These are phyloP conservation scores for Dasyprocta punctata DNA, from an alignment of 2,113 vertebrate genomes.

Conservation along the genomic window DNA sequence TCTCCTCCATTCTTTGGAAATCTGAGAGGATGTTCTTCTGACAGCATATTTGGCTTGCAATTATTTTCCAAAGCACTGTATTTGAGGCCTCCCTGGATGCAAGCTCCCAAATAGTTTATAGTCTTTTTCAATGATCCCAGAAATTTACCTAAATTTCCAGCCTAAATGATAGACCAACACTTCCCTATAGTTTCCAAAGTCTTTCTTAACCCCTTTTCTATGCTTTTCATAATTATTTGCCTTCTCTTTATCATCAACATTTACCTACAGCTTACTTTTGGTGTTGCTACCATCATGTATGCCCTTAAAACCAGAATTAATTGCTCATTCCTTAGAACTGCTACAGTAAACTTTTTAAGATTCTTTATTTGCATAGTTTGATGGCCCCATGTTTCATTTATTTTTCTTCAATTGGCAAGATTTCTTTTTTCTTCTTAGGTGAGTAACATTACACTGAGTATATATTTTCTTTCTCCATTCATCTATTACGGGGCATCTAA, in stretches of 20 bases:
- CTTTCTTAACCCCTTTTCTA: neutral
- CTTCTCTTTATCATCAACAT: neutral
- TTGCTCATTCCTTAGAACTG: neutral
- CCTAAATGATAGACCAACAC: neutral
- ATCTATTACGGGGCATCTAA: neutral
- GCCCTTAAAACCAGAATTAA: neutral
- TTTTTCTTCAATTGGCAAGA: neutral
- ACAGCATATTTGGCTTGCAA: neutral
- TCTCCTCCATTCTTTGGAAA: neutral
- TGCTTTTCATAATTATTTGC: neutral
- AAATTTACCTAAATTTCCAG: neutral
- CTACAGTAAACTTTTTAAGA: neutral
- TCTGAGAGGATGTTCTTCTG: neutral
- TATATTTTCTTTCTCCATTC: neutral
- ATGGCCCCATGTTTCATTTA: neutral
- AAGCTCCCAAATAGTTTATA: neutral
- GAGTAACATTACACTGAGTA: neutral
- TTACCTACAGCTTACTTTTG: neutral
- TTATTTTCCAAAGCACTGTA: neutral
- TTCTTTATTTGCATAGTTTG: neutral
- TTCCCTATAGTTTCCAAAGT: neutral
- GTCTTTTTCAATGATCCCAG: neutral
- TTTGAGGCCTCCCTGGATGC: neutral
- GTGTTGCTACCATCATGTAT: neutral
- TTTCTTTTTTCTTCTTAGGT: neutral